Conservation (phyloP, 1,140 invertebrate species). For the Lepidotrigona ventralis region DNA sequence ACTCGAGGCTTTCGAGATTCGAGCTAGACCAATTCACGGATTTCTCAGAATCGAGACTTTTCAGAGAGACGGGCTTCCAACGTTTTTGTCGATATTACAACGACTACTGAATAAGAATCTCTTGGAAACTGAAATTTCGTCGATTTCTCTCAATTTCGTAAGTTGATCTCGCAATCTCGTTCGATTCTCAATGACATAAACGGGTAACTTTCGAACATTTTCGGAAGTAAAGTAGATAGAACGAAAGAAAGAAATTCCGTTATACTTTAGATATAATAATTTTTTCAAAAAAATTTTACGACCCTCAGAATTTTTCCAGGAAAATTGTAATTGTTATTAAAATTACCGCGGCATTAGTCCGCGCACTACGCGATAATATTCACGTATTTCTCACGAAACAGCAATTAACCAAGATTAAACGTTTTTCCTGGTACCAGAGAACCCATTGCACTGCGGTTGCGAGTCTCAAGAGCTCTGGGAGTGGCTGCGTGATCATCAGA, state of each 20-base stretch:
- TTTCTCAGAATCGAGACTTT: neutral
- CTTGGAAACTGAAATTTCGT: too few relatives aligned
- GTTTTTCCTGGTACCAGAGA: slow-evolving; percentile 82
- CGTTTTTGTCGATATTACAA: too few relatives aligned
- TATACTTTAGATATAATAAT: neutral
- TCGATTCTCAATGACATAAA: neutral
- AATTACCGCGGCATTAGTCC: neutral
- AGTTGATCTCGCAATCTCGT: too few relatives aligned
- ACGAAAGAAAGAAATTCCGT: neutral
- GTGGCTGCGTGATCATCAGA: slow-evolving; percentile 93
- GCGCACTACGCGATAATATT: neutral
- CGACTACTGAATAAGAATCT: neutral
- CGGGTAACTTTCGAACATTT: too few relatives aligned
- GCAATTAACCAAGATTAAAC: neutral
- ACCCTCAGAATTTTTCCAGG: neutral
- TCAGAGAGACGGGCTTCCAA: neutral
- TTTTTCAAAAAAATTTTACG: neutral
- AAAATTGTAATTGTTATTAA: neutral
- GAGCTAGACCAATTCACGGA: neutral
- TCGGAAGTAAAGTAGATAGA: too few relatives aligned
- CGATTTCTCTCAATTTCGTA: too few relatives aligned
- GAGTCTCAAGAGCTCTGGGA: slow-evolving; percentile 94
- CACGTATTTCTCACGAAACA: neutral
- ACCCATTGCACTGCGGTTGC: slow-evolving; percentile 92
- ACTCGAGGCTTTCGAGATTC: neutral